Percentiles rank a stretch among this genome's conserved stretches.
Evolutionary conservation across 2,113 vertebrate species (phyloP).

Genomic region (Oxygymnocypris stewartii): DNA sequence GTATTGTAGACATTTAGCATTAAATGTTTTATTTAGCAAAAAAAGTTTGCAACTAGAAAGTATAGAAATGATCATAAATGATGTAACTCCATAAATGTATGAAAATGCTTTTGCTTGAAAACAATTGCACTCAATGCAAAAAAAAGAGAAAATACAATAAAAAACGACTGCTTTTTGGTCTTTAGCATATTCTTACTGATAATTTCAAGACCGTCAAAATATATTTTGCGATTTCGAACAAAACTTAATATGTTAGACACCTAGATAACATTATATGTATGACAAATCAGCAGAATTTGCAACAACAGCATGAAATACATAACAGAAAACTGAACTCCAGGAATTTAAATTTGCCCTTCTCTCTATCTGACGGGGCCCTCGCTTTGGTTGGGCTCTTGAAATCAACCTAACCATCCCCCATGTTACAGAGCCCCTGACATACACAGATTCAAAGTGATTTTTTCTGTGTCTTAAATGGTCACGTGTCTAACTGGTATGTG

Average conservation of each 20-base stretch:
- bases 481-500: slow-evolving; percentile 22
- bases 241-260: not conserved
- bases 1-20: no score
- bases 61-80: not conserved
- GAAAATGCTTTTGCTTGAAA: not conserved
- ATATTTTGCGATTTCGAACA: slow-evolving; percentile 21
- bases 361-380: not conserved
- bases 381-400: not conserved
- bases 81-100: not conserved
- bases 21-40: no score
- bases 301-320: not conserved
- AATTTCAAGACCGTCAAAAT: no score
- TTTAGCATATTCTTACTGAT: no score
- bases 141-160: no score
- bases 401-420: not conserved
- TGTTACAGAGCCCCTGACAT: not conserved
- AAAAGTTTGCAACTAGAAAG: not conserved
- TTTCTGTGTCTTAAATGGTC: not conserved
- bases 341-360: no score
- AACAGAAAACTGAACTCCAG: not conserved
- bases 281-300: not conserved
- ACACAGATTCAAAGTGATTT: not conserved
- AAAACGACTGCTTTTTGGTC: no score
- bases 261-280: not conserved
- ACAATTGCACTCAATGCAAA: not conserved